phyloP scores from a whole-genome alignment of 2,113 vertebrate species.

The Chlamydotis undulata region DNA sequence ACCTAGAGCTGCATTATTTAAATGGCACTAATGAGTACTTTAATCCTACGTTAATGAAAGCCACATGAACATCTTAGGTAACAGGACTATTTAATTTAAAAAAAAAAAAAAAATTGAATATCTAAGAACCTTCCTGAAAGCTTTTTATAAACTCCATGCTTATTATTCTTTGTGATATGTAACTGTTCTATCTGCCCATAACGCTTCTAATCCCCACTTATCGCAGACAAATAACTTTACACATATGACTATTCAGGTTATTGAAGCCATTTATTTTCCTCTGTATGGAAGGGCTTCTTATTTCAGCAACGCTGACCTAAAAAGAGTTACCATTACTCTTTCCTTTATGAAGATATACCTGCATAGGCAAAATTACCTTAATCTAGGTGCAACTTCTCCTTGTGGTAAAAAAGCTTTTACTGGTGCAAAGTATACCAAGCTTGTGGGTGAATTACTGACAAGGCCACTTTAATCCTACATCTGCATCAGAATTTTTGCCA shows the following conservation, averaged over 20 bases:
- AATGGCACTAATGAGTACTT: not conserved
- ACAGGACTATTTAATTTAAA: not conserved
- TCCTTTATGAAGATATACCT: not conserved
- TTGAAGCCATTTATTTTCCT: not conserved
- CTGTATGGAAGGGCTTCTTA: not conserved
- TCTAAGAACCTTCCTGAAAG: not conserved
- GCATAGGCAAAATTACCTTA: not conserved
- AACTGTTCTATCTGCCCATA: not conserved
- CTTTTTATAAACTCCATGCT: not conserved
- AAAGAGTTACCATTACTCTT: not conserved
- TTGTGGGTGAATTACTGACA: not conserved
- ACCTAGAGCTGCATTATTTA: not conserved
- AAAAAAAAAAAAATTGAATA: too few species aligned
- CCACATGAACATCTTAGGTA: not conserved
- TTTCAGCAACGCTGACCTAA: not conserved
- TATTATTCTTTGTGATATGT: not conserved
- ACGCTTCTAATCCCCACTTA: not conserved
- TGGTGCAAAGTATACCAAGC: not conserved
- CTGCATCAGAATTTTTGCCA: not conserved
- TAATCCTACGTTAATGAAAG: not conserved
- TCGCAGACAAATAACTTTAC: not conserved
- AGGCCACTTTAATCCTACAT: not conserved
- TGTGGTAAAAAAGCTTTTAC: not conserved
- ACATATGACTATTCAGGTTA: not conserved
- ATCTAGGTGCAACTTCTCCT: not conserved